These are phyloP conservation scores for Phanerotoma sp. DNA, from an alignment of 2,888 invertebrate species.

Conservation along the genomic window DNA sequence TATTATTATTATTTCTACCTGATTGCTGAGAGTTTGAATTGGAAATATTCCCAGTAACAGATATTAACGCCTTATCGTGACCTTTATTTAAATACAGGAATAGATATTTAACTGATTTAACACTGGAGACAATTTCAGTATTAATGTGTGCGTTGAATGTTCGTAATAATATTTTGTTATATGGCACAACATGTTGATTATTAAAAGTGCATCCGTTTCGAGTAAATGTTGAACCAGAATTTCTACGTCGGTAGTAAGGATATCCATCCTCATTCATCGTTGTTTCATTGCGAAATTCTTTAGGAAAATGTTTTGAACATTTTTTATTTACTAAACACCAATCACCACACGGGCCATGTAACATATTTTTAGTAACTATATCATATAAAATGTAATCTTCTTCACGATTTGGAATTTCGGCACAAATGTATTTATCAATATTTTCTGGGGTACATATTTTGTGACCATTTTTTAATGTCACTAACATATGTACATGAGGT, in stretches of 20 bases:
- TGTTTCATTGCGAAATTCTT: conserved; percentile 33
- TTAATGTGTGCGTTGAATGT: conserved; percentile 38
- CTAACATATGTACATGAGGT: conserved; percentile 33
- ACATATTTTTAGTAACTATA: conserved; percentile 1
- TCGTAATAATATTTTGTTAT: conserved; percentile 33
- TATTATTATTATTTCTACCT: too few species aligned
- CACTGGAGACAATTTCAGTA: conserved; percentile 36
- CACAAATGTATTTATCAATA: conserved; percentile 34
- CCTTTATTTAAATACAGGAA: too few species aligned
- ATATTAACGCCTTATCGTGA: conserved; percentile 29
- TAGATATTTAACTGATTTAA: conserved; percentile 36
- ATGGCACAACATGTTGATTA: conserved; percentile 47
- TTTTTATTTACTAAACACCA: conserved; percentile 23
- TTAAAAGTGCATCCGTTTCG: conserved; percentile 32
- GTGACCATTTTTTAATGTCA: conserved; percentile 28
- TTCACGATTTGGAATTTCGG: conserved; percentile 47
- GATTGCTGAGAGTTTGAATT: neutral
- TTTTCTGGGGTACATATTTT: conserved; percentile 33
- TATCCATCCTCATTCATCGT: conserved; percentile 37
- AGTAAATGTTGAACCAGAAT: conserved; percentile 29
- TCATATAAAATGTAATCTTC: conserved; percentile 26
- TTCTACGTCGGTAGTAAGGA: conserved; percentile 34
- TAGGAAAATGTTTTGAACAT: conserved; percentile 41
- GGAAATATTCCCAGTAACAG: neutral
- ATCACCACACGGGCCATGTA: neutral